Base-by-base conservation (phyloP, 2,113 vertebrate genomes). In the Menidia beryllina region DNA sequence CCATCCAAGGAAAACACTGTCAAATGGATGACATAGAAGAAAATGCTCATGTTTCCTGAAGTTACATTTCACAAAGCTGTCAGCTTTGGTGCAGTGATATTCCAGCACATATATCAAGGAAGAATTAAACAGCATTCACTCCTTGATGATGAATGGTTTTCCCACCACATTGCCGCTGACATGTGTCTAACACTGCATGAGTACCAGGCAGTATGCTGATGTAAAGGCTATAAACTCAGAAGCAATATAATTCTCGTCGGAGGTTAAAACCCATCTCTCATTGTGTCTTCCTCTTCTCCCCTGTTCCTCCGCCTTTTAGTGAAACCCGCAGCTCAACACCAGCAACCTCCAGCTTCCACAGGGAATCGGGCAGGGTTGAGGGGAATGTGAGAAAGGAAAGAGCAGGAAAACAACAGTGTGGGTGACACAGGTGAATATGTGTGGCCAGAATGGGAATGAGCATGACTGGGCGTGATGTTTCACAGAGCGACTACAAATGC, bases 401-500 rank as follows among this genome's bases (percentile, higher is more conserved):
- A 59, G 73, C 64, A 67, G 27, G 51, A 53, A 74, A 66, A 71
- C 60, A 57, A 62, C 5, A 0, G n/a, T 55, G 55, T 68, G 47
- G 59, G 26, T 55, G 62, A 68, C 34, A 15, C 34, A 56, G 54
- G 43, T 69, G 47, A 49, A 75, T 49, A 61, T 72, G 58, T 78
- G 77, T 82, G 82, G 69, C 30, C 66, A 21, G 83, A 86, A 87
- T 90, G 88, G 59, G 78, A 88, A 87, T 86, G 78, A 86, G 74
- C 54, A 14, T 47, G 75, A 69, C 54, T 20, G 27, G 56, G 17
- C 51, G 69, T 68, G 77, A 84, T 76, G 71, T 84, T 84, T 87
- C 80, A 53, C 79, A 82, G 77, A 80, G 66, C 69, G 86, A 86
- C 83, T 88, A 76, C 83, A 89, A 85, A 89, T 88, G 79, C 13